Percentiles rank a stretch among this genome's conserved stretches.
Evolutionary conservation across 2,888 invertebrate species (phyloP).

Genomic region (Tachina fera): DNA sequence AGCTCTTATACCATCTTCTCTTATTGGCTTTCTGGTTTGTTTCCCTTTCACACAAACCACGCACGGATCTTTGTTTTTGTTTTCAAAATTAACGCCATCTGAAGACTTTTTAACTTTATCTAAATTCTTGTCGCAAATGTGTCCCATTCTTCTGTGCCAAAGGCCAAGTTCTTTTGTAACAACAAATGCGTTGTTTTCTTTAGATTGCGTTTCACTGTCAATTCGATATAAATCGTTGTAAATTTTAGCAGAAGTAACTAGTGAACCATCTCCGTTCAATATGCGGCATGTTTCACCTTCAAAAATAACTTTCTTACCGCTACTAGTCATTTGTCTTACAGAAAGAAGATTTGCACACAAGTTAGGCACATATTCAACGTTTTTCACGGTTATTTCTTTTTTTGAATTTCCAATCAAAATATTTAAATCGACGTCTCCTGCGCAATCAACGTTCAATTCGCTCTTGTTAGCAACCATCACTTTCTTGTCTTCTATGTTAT

Average conservation of each 20-base stretch:
- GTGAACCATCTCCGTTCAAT: slow-evolving; percentile 30
- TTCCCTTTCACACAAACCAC: slow-evolving; percentile 55
- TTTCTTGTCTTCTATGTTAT: neutral
- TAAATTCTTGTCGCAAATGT: slow-evolving; percentile 69
- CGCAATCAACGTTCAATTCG: neutral
- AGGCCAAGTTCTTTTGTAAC: no score
- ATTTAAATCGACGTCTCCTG: no score
- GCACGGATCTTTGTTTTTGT: slow-evolving; percentile 15
- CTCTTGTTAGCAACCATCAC: neutral
- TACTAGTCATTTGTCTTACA: slow-evolving; percentile 37
- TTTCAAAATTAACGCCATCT: slow-evolving; percentile 18
- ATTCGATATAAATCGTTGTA: no score
- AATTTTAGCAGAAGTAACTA: no score
- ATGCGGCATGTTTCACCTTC: slow-evolving; percentile 67
- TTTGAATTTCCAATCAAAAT: neutral
- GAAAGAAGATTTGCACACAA: slow-evolving; percentile 56
- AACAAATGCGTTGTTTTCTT: no score
- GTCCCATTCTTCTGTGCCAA: slow-evolving; percentile 59
- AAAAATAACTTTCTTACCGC: slow-evolving; percentile 71
- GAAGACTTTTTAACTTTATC: slow-evolving; percentile 47
- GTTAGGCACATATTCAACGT: slow-evolving; percentile 66
- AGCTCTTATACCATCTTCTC: neutral
- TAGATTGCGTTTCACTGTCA: no score
- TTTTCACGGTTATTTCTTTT: slow-evolving; percentile 45
- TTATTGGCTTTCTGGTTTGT: slow-evolving; percentile 42